phyloP scores from a whole-genome alignment of 2,113 vertebrate species.

The Coturnix japonica region DNA sequence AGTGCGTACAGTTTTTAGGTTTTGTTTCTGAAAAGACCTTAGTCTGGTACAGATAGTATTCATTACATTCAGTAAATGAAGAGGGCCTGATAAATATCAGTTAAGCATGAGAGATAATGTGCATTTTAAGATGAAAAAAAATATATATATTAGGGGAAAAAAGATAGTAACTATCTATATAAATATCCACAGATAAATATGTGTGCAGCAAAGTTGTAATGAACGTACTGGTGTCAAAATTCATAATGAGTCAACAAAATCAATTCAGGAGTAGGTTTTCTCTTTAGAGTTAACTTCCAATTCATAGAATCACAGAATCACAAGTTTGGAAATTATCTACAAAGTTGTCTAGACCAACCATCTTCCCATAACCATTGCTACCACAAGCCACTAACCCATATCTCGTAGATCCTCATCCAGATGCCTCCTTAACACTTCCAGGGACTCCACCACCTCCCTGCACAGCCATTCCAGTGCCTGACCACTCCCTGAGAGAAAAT shows the following conservation, averaged over 20 bases:
- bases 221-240: accelerated
- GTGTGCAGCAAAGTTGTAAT: not conserved
- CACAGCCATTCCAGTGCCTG: no score
- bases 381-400: no score
- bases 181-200: not conserved
- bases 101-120: not conserved
- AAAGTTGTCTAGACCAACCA: no score
- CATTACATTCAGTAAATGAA: not conserved
- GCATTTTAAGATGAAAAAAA: not conserved
- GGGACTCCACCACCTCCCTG: no score
- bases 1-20: not conserved
- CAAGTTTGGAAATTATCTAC: no score
- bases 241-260: not conserved
- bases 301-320: no score
- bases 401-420: no score
- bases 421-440: no score
- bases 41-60: not conserved
- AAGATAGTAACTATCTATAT: not conserved
- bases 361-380: no score
- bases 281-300: not conserved
- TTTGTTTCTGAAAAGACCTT: not conserved
- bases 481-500: no score
- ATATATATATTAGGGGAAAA: not conserved
- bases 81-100: not conserved
- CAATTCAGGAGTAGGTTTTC: not conserved